Conservation (phyloP, 1,140 invertebrate genomes). For the Pseudomyrmex sp. region DNA sequence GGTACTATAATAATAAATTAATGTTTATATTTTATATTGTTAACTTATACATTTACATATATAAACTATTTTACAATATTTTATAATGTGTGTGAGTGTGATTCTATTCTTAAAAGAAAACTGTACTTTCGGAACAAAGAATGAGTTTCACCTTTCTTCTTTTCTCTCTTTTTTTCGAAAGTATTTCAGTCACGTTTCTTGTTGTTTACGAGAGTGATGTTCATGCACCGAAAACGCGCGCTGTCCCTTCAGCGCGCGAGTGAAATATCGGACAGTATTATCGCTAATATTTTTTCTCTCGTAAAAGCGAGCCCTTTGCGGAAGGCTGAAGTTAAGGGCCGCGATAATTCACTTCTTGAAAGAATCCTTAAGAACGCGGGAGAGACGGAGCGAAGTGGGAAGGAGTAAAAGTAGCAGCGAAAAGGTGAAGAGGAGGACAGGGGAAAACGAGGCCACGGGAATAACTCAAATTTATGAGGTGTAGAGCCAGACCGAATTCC, state of each 20-base stretch:
- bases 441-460: conserved; percentile 57
- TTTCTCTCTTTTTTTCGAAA: conserved; percentile 23
- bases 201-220: conserved; percentile 60
- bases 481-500: conserved; percentile 76
- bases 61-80: background rate
- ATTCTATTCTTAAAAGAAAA: background rate
- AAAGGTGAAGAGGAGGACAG: conserved; percentile 26
- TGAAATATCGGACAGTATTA: conserved; percentile 73
- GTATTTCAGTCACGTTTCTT: conserved; percentile 57
- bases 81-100: background rate
- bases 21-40: background rate
- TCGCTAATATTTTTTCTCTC: conserved; percentile 73
- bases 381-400: conserved; percentile 51
- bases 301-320: conserved; percentile 47
- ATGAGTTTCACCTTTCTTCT: conserved; percentile 22
- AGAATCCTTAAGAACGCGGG: conserved; percentile 70
- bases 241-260: conserved; percentile 55
- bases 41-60: background rate
- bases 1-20: conserved; percentile 23
- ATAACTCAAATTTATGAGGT: conserved; percentile 79
- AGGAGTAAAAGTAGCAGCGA: background rate
- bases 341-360: conserved; percentile 70
- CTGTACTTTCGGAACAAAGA: background rate
- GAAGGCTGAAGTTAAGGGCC: conserved; percentile 26
- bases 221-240: conserved; percentile 66